A percentile compares a stretch with the other conserved stretches of the same genome.
Conservation (phyloP, 2,113 vertebrate species). For the Gopherus evgoodei region DNA sequence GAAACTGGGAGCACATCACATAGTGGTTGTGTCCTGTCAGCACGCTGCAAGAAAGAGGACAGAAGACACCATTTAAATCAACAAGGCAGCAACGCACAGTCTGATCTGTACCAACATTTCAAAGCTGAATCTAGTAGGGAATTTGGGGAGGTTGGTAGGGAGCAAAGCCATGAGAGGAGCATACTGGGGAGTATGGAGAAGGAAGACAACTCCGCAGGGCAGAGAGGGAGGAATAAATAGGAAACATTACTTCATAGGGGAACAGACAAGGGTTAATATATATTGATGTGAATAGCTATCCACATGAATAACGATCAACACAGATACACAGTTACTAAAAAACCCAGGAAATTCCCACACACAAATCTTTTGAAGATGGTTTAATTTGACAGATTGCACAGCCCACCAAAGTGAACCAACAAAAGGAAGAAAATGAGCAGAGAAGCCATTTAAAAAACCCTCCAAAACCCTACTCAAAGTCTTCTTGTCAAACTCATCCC, state of each 20-base stretch:
- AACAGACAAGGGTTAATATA: rapidly evolving
- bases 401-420: rapidly evolving
- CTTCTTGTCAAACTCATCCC: not conserved
- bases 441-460: not conserved
- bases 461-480: rapidly evolving
- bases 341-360: not conserved
- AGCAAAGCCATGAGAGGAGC: not conserved
- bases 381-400: not conserved
- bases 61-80: not conserved
- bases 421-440: not conserved
- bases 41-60: slow-evolving; percentile 79
- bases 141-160: not conserved
- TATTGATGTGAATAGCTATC: rapidly evolving
- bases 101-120: not conserved
- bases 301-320: not conserved
- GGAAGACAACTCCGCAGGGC: not conserved
- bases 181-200: not conserved
- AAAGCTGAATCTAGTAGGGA: rapidly evolving
- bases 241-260: rapidly evolving
- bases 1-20: slow-evolving; percentile 99
- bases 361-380: not conserved
- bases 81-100: not conserved
- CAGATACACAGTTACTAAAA: not conserved
- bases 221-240: rapidly evolving
- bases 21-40: slow-evolving; percentile 98